Base-by-base conservation (phyloP, 2,113 vertebrate species). In the Engraulis encrasicolus region DNA sequence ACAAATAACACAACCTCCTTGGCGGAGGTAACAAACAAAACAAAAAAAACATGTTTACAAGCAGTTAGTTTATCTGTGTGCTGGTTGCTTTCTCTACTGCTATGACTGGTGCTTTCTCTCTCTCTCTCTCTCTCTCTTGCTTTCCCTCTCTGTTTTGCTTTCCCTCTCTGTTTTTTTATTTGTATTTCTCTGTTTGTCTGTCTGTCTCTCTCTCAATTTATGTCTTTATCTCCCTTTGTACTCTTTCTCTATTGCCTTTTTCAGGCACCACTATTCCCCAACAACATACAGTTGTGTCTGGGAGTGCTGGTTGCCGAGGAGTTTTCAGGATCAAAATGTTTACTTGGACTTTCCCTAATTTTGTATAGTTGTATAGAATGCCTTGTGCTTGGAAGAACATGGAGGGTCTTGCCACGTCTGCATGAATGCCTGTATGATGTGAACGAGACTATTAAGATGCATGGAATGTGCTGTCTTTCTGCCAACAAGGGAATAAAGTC, bases 291-390 rank as follows among this genome's bases (percentile, higher is more conserved):
- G 23, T 71, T 27, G 7, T 71, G 61, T 74, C 34, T 11, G 66
- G 66, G 11, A 74, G 15, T 17, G 11, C 0, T 74, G 66, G 27
- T 71, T 71, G 27, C 27, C 27, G 66, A 74, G 23, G 66, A 34
- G 12, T 34, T 74, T 74, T 34, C 66, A 74, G 66, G 66, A 34
- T 34, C 66, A 74, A 74, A n/a, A 36, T 74, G 66, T 74, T 74
- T 74, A 74, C 66, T 74, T 66, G 1, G 31, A 66, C 27, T 74
- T 74, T 74, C 31, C 66, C 66, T 74, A 34, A 34, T 74, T 74
- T 74, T 74, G 66, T 74, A 74, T 66, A 66, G n/a, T 66, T 74
- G 66, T 74, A 74, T 74, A 34, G 31, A 74, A 66, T 23, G n/a
- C 23, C 1, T 66, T 27, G 6, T 66, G 58, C 58, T 23, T 74